Percentiles rank a stretch among this genome's conserved stretches.
Conservation (phyloP, 2,888 invertebrate genomes). For the Ceramica pisi region DNA sequence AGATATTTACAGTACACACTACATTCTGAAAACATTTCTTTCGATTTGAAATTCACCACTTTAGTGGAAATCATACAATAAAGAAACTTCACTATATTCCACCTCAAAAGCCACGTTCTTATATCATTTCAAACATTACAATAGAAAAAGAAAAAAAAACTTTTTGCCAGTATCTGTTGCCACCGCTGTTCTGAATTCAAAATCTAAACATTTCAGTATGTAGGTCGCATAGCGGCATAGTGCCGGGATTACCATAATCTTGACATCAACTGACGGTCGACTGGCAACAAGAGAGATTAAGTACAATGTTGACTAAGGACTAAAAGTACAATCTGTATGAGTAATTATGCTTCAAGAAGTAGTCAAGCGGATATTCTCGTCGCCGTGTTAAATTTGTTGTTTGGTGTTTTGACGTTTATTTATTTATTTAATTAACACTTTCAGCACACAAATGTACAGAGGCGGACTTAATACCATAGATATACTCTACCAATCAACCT, state of each 20-base stretch:
- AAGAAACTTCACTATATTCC: conserved; percentile 2
- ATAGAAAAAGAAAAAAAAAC: conserved; percentile 35
- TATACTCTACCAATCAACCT: too few relatives aligned
- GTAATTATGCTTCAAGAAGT: conserved; percentile 45
- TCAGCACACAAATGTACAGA: too few relatives aligned
- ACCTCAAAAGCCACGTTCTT: conserved; percentile 10
- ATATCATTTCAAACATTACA: conserved; percentile 10
- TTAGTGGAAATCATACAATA: background rate
- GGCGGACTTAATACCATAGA: too few relatives aligned
- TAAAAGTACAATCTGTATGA: conserved; percentile 44
- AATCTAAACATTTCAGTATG: conserved; percentile 54
- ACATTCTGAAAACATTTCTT: too few relatives aligned
- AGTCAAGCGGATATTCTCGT: conserved; percentile 35
- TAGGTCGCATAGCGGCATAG: conserved; percentile 59
- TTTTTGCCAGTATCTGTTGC: conserved; percentile 5
- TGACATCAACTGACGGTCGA: conserved; percentile 48
- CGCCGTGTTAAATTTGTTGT: conserved; percentile 20
- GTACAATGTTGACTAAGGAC: conserved; percentile 39
- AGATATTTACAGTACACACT: too few relatives aligned
- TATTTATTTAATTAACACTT: too few relatives aligned
- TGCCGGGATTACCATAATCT: conserved; percentile 62
- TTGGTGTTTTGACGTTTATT: background rate
- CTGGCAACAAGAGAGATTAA: conserved; percentile 54
- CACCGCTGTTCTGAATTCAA: conserved; percentile 50
- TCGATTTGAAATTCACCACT: too few relatives aligned